A percentile compares a stretch with the other conserved stretches of the same genome.
phyloP scores from a whole-genome alignment of 2,797 vertebrate genomes.

The Darevskia nairensis region DNA sequence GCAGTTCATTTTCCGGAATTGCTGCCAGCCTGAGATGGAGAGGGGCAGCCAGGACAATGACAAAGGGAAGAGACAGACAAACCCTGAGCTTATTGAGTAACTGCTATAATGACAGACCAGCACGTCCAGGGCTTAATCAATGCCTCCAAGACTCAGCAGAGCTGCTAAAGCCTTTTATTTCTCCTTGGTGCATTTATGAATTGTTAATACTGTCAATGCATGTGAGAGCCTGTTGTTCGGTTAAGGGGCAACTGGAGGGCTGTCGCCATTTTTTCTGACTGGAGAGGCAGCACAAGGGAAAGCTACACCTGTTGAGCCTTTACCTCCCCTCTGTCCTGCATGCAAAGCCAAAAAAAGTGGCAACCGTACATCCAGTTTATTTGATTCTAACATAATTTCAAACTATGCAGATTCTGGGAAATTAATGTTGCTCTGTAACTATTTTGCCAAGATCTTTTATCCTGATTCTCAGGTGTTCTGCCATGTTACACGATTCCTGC shows the following conservation, averaged over 20 bases:
- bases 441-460: no score
- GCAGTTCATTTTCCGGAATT: conserved; percentile 62
- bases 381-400: no score
- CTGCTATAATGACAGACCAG: conserved; percentile 56
- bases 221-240: conserved; percentile 58
- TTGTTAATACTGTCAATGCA: conserved; percentile 69
- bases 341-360: no score
- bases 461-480: no score
- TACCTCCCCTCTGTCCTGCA: no score
- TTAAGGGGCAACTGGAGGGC: conserved; percentile 47
- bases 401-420: no score
- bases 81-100: conserved; percentile 60
- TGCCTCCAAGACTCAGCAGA: conserved; percentile 47
- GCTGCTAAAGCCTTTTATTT: conserved; percentile 48
- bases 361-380: no score
- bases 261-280: no score
- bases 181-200: conserved; percentile 69
- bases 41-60: conserved; percentile 59
- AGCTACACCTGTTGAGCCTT: no score
- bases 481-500: no score
- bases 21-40: conserved; percentile 60
- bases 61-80: conserved; percentile 65
- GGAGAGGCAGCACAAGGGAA: no score
- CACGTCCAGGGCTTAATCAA: conserved; percentile 68
- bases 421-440: no score